A percentile compares a stretch with the other conserved stretches of the same genome.
These are phyloP conservation scores for Episyrphus balteatus DNA, from an alignment of 1,140 invertebrate genomes.

Conservation along the genomic window DNA sequence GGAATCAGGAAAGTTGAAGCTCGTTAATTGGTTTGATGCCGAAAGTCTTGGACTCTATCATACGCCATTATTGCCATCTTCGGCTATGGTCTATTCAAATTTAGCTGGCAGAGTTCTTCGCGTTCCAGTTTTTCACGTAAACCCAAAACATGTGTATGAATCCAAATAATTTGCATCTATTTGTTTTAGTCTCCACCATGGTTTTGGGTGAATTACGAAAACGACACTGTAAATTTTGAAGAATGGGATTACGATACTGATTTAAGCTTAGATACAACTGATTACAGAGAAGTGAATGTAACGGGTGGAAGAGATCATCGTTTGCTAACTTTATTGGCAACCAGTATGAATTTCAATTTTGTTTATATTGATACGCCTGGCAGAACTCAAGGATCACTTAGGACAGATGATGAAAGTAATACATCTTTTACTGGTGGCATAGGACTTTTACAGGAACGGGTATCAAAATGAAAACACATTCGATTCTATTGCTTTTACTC, in stretches of 20 bases:
- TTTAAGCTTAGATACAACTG: neutral
- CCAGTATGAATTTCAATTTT: conserved; percentile 56
- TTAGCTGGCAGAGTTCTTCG: conserved; percentile 49
- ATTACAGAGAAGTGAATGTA: conserved; percentile 46
- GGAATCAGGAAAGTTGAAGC: conserved; percentile 39
- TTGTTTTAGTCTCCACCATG: conserved; percentile 54
- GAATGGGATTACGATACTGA: neutral
- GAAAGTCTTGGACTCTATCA: conserved; percentile 43
- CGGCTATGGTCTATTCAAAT: conserved; percentile 46
- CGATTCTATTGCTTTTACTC: conserved; percentile 1
- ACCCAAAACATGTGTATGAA: neutral
- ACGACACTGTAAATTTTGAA: conserved; percentile 4
- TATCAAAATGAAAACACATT: conserved; percentile 21
- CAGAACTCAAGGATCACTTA: conserved; percentile 51
- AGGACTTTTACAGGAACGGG: conserved; percentile 52
- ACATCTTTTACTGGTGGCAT: conserved; percentile 55
- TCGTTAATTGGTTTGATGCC: conserved; percentile 58
- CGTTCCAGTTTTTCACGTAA: conserved; percentile 56
- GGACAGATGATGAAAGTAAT: conserved; percentile 44
- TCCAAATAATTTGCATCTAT: neutral
- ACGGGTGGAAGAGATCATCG: conserved; percentile 56
- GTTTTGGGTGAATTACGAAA: conserved; percentile 54
- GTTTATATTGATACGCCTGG: conserved; percentile 57
- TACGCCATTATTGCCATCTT: conserved; percentile 47
- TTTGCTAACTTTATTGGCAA: conserved; percentile 45